Conservation (phyloP, 2,113 vertebrate genomes). For the Pelmatolapia mariae region DNA sequence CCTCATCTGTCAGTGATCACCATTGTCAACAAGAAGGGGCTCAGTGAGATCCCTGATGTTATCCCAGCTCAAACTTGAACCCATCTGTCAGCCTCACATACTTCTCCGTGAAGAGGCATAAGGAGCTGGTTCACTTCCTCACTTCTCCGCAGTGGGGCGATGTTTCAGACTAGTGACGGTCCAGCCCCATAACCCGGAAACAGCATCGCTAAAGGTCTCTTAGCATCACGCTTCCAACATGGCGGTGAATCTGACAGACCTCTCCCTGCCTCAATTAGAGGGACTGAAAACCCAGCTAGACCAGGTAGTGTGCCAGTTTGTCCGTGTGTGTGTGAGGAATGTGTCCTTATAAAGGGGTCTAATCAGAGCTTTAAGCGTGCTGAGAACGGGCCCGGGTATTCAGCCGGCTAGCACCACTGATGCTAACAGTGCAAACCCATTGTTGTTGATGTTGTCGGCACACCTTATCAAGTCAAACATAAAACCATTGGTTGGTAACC, state of each 20-base stretch:
- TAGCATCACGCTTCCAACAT: conserved; percentile 67
- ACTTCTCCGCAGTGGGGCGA: not conserved
- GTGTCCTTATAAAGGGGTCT: rapidly evolving
- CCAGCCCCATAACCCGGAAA: conserved; percentile 42
- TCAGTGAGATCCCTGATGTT: not conserved
- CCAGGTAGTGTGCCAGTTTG: conserved; percentile 65
- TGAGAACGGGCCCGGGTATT: no score
- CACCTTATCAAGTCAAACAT: not conserved
- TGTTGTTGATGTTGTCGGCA: not conserved
- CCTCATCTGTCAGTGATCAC: not conserved
- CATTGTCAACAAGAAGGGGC: not conserved
- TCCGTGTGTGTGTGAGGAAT: rapidly evolving
- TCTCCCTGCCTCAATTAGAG: conserved; percentile 84
- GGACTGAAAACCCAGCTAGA: conserved; percentile 86
- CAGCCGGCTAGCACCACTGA: not conserved
- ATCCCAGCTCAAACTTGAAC: not conserved
- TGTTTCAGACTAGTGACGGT: not conserved
- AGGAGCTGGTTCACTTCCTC: not conserved
- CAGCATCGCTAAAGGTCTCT: not conserved
- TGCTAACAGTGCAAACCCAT: not conserved
- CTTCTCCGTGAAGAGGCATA: not conserved
- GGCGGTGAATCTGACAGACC: conserved; percentile 86
- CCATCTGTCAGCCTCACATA: not conserved
- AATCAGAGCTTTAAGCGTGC: no score
- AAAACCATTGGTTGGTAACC: not conserved